phyloP scores from a whole-genome alignment of 2,888 invertebrate species.

The Strigamia transsilvanica region DNA sequence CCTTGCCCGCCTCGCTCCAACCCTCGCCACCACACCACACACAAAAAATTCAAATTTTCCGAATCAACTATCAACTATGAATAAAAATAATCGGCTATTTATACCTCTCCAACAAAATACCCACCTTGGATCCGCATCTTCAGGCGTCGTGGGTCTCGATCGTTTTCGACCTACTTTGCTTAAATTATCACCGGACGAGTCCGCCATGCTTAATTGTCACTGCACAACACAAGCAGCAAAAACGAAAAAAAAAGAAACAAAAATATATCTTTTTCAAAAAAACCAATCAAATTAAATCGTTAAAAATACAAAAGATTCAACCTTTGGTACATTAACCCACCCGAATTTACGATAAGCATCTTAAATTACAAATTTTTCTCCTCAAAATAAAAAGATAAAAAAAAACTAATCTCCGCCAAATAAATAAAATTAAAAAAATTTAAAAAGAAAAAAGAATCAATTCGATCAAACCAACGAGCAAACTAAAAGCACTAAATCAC shows the following conservation, averaged over 20 bases:
- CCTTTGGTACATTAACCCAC: not conserved
- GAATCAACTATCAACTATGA: no score
- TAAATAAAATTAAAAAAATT: no score
- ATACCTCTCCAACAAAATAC: not conserved
- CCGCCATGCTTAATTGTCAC: conserved; percentile 37
- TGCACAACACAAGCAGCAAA: not conserved
- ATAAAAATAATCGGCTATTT: no score
- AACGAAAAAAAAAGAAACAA: not conserved
- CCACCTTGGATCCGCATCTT: conserved; percentile 46
- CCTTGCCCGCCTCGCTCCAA: no score
- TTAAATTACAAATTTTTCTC: not conserved
- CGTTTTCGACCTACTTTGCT: not conserved
- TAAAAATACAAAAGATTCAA: not conserved
- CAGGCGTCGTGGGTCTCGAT: conserved; percentile 50
- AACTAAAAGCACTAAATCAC: no score
- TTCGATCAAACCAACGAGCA: not conserved
- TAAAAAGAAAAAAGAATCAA: not conserved
- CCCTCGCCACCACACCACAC: no score
- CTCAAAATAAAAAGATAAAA: not conserved
- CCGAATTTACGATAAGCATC: not conserved
- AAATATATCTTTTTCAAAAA: not conserved
- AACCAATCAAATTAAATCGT: not conserved
- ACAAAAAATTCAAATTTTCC: no score
- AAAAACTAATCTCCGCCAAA: not conserved
- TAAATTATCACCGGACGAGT: conserved; percentile 34